Percentiles rank a stretch among this genome's conserved stretches.
These are phyloP conservation scores for Cryptomyrus ogoouensis DNA, from an alignment of 2,113 vertebrate genomes.

Conservation along the genomic window DNA sequence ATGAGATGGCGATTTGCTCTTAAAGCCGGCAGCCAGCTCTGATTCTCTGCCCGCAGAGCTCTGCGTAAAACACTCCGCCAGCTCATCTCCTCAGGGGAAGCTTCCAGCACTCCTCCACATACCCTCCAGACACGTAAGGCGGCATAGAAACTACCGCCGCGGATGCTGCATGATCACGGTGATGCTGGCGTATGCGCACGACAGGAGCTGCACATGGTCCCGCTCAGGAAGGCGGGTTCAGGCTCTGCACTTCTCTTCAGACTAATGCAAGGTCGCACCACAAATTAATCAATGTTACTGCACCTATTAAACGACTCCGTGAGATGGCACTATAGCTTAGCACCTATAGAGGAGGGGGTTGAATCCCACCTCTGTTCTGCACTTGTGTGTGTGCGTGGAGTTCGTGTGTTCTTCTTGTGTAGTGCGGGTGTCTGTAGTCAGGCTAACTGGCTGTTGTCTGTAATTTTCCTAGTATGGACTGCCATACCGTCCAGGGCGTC, in stretches of 20 bases:
- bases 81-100: background rate
- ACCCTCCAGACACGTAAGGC: background rate
- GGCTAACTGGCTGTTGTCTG: background rate
- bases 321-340: background rate
- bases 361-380: background rate
- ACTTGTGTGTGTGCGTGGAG: background rate
- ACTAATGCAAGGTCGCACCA: background rate
- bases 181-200: too few relatives aligned
- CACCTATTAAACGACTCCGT: background rate
- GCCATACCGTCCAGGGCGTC: too few relatives aligned
- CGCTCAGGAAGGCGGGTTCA: background rate
- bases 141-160: background rate
- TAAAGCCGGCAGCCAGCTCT: background rate
- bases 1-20: background rate
- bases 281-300: background rate
- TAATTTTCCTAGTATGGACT: background rate
- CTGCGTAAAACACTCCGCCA: background rate
- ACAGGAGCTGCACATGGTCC: background rate
- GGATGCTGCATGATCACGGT: background rate
- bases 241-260: background rate
- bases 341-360: background rate
- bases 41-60: background rate
- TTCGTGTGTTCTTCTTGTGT: background rate
- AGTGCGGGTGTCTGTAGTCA: background rate
- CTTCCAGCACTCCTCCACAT: background rate